Evolutionary conservation across 1,140 invertebrate species (phyloP).

Genomic region (Campoletis sonorensis): DNA sequence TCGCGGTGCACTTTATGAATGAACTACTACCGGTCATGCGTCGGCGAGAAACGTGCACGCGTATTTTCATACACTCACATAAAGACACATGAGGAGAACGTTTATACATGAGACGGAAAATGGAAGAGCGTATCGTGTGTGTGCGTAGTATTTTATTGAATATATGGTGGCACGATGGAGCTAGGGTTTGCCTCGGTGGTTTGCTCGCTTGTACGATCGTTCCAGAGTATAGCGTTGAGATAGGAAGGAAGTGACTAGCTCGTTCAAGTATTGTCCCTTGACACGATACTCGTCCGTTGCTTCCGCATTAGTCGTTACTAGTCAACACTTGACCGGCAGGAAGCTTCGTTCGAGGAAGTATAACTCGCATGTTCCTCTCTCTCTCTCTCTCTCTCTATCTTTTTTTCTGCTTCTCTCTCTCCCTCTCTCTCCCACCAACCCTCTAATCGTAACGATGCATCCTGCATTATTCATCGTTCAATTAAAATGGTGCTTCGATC

Average conservation of each 20-base stretch:
- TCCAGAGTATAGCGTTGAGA: slow-evolving; percentile 50
- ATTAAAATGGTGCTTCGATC: slow-evolving; percentile 60
- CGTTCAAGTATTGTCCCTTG: slow-evolving; percentile 66
- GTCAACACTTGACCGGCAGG: slow-evolving; percentile 68
- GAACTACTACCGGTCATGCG: slow-evolving; percentile 66
- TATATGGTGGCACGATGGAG: slow-evolving; percentile 3
- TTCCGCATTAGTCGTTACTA: slow-evolving; percentile 47
- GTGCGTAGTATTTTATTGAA: slow-evolving; percentile 4
- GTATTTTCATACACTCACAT: slow-evolving; percentile 56
- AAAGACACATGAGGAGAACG: background rate
- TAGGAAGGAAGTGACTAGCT: slow-evolving; percentile 69
- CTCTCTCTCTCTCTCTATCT: slow-evolving; percentile 54
- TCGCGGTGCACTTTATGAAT: slow-evolving; percentile 73
- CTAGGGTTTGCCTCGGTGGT: slow-evolving; percentile 17
- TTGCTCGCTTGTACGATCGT: slow-evolving; percentile 52
- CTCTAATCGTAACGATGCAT: slow-evolving; percentile 66
- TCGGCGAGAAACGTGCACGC: slow-evolving; percentile 30
- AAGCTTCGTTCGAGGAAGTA: slow-evolving; percentile 71
- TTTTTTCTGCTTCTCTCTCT: slow-evolving; percentile 52
- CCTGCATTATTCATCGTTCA: slow-evolving; percentile 70
- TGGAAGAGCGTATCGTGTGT: background rate
- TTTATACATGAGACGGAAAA: background rate
- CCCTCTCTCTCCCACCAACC: slow-evolving; percentile 52
- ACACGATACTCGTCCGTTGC: slow-evolving; percentile 48
- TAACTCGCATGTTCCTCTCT: slow-evolving; percentile 56